phyloP scores from a whole-genome alignment of 1,140 invertebrate genomes.

The Calephelis virginiensis region DNA sequence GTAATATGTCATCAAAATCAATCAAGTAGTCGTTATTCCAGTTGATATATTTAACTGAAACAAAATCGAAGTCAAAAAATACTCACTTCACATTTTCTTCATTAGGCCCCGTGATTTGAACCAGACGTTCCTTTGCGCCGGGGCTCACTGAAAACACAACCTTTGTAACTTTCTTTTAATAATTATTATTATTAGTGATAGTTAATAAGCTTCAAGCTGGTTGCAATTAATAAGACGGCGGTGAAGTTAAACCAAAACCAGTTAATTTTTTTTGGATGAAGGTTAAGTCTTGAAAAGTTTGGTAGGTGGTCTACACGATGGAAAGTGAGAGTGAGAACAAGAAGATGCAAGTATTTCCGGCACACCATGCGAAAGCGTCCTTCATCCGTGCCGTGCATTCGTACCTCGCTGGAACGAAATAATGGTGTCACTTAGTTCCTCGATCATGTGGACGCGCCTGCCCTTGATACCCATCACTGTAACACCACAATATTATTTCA shows the following conservation, averaged over 20 bases:
- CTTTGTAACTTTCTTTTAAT: constrained; percentile 31
- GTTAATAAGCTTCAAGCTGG: constrained; percentile 47
- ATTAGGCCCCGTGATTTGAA: constrained; percentile 94
- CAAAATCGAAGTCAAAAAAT: constrained; percentile 18
- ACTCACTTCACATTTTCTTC: constrained; percentile 95
- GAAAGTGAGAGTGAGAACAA: constrained; percentile 31
- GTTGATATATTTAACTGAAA: neutral
- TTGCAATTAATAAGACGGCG: constrained; percentile 35
- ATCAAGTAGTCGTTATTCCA: no score
- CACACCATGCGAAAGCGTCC: constrained; percentile 49
- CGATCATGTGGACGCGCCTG: constrained; percentile 97
- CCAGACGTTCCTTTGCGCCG: constrained; percentile 93
- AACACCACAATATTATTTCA: constrained; percentile 74
- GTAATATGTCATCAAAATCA: no score
- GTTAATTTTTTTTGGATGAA: constrained; percentile 8
- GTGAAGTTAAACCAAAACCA: constrained; percentile 17
- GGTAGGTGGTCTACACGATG: constrained; percentile 15
- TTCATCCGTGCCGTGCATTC: constrained; percentile 51
- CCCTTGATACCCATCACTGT: constrained; percentile 99
- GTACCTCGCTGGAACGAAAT: constrained; percentile 99
- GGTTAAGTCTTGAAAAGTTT: constrained; percentile 6
- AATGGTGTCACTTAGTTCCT: constrained; percentile 97
- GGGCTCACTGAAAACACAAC: constrained; percentile 88
- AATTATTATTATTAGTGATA: constrained; percentile 4
- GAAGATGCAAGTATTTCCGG: constrained; percentile 27